Evolutionary conservation across 2,797 vertebrate genomes (phyloP).

Genomic region (Euthynnus affinis): DNA sequence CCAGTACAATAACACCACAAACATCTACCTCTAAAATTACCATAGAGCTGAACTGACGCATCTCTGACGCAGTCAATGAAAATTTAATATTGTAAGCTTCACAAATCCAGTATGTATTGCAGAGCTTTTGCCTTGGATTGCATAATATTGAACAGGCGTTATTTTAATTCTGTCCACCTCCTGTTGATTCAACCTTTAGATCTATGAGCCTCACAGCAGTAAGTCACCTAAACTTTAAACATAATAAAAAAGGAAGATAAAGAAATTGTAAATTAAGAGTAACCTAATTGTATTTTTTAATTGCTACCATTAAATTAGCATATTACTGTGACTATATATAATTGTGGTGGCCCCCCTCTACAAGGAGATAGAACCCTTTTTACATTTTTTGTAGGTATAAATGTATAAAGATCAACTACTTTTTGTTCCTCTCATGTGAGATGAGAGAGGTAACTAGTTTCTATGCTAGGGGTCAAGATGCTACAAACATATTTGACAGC

Average conservation of each 20-base stretch:
- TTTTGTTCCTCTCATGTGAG: background rate
- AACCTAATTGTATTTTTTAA: no score
- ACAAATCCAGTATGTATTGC: slow-evolving; percentile 26
- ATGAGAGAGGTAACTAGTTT: background rate
- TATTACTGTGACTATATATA: no score
- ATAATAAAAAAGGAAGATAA: no score
- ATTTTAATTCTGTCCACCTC: no score
- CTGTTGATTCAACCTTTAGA: no score
- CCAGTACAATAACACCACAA: background rate
- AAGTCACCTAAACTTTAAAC: no score
- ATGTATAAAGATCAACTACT: background rate
- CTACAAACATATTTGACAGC: slow-evolving; percentile 20
- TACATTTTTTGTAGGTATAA: background rate
- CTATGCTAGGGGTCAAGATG: slow-evolving; percentile 2
- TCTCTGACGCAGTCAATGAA: background rate
- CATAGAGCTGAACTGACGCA: background rate
- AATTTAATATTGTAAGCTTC: background rate
- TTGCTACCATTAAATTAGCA: no score
- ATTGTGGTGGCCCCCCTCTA: no score
- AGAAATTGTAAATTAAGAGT: no score
- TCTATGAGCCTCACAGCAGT: no score
- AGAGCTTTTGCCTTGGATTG: slow-evolving; percentile 1
- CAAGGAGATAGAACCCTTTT: background rate
- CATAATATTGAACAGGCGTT: background rate
- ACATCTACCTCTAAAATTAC: background rate